phyloP scores from a whole-genome alignment of 92 coral and sea anemone species.

The Parazoanthus darwini region DNA sequence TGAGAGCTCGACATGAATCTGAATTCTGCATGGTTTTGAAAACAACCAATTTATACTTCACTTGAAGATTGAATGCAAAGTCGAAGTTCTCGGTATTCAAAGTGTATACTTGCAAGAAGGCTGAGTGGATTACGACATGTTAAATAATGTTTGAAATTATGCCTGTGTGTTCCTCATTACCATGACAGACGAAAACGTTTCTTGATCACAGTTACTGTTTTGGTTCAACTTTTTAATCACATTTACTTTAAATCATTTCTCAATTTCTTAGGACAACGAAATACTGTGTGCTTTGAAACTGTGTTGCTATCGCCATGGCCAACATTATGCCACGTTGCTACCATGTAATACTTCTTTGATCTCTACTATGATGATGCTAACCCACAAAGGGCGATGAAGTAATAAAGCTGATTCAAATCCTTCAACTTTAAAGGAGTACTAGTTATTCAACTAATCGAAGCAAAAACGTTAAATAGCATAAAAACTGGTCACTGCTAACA shows the following conservation, averaged over 20 bases:
- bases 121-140: background rate
- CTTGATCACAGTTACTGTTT: no score
- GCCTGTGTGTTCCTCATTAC: background rate
- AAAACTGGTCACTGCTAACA: no score
- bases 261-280: background rate
- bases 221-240: no score
- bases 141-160: no score
- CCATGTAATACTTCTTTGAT: background rate
- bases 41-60: background rate
- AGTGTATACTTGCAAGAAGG: background rate
- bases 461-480: no score
- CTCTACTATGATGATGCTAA: background rate
- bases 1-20: background rate
- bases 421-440: background rate
- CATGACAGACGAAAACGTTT: no score
- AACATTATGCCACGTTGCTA: background rate
- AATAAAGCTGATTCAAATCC: background rate
- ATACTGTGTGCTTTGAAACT: background rate
- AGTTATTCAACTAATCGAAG: background rate
- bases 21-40: no score
- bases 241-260: no score
- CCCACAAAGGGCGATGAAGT: background rate
- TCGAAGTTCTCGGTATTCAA: background rate
- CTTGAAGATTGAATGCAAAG: background rate
- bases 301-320: no score